Percentiles rank a stretch among this genome's conserved stretches.
phyloP scores from a whole-genome alignment of 2,888 invertebrate genomes.

The Cantharis rustica region DNA sequence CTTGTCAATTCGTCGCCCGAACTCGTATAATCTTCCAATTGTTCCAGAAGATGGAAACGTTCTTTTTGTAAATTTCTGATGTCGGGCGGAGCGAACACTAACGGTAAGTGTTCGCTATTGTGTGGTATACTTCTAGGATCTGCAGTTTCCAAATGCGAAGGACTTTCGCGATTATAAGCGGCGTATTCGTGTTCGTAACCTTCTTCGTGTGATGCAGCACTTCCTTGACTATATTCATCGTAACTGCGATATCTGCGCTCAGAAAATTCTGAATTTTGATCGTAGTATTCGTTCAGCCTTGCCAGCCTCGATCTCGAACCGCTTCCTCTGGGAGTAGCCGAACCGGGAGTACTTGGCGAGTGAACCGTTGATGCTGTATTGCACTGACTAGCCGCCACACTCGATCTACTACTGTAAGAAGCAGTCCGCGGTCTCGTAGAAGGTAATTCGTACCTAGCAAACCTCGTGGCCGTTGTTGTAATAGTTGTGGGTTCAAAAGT shows the following conservation, averaged over 20 bases:
- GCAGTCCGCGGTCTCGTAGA: constrained; percentile 60
- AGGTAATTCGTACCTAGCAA: constrained; percentile 62
- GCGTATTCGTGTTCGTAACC: constrained; percentile 54
- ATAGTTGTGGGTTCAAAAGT: constrained; percentile 41
- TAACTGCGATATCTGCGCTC: constrained; percentile 66
- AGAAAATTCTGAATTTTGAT: constrained; percentile 57
- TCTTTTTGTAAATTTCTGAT: constrained; percentile 73
- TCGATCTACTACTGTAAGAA: constrained; percentile 61
- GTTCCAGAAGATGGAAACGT: constrained; percentile 70
- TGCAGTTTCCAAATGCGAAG: constrained; percentile 53
- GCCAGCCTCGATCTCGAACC: constrained; percentile 57
- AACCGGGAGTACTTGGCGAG: constrained; percentile 60
- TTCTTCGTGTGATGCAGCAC: constrained; percentile 70
- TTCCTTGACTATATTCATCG: constrained; percentile 77
- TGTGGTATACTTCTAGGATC: constrained; percentile 56
- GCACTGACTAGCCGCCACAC: constrained; percentile 53
- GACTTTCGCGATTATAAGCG: constrained; percentile 56
- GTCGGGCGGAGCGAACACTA: constrained; percentile 59
- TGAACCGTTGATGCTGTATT: constrained; percentile 58
- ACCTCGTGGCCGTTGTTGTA: constrained; percentile 35
- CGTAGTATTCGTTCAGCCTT: constrained; percentile 59
- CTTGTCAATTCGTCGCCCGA: constrained; percentile 71
- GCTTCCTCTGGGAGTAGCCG: constrained; percentile 54
- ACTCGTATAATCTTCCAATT: constrained; percentile 72
- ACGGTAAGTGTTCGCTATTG: constrained; percentile 38